Percentiles rank a stretch among this genome's conserved stretches.
These are phyloP conservation scores for Eupsittula cactorum DNA, from an alignment of 2,113 vertebrate species.

Conservation along the genomic window DNA sequence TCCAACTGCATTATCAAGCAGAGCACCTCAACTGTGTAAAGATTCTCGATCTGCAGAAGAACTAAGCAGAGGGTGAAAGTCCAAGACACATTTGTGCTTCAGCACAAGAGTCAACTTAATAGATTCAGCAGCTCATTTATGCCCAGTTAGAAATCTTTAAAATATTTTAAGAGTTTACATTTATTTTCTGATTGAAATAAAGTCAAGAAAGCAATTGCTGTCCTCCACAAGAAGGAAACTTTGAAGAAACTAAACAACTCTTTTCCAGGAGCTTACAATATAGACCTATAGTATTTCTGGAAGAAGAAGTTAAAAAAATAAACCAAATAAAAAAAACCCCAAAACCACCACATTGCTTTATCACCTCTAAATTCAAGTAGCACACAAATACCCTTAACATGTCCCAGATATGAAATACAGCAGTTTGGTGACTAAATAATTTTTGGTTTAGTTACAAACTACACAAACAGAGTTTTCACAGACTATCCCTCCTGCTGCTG, in stretches of 20 bases:
- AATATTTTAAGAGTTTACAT: background rate
- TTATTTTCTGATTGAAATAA: background rate
- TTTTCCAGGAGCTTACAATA: background rate
- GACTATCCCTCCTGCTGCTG: background rate
- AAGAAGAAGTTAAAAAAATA: background rate
- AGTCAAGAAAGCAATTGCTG: background rate
- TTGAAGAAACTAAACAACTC: background rate
- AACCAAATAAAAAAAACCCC: fast-evolving
- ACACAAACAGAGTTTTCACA: background rate
- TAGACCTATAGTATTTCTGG: background rate
- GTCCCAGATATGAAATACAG: background rate
- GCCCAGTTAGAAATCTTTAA: background rate
- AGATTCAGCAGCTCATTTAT: background rate
- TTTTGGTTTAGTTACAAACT: background rate
- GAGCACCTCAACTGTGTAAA: background rate
- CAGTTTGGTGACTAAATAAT: background rate
- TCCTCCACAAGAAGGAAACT: background rate
- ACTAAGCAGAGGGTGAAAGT: background rate
- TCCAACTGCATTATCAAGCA: background rate
- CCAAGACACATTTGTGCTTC: background rate
- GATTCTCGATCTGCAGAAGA: background rate
- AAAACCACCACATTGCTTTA: background rate
- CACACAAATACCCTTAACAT: background rate
- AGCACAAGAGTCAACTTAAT: background rate
- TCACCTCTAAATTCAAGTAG: background rate